phyloP scores from a whole-genome alignment of 2,888 invertebrate genomes.

The Argyresthia albistria region DNA sequence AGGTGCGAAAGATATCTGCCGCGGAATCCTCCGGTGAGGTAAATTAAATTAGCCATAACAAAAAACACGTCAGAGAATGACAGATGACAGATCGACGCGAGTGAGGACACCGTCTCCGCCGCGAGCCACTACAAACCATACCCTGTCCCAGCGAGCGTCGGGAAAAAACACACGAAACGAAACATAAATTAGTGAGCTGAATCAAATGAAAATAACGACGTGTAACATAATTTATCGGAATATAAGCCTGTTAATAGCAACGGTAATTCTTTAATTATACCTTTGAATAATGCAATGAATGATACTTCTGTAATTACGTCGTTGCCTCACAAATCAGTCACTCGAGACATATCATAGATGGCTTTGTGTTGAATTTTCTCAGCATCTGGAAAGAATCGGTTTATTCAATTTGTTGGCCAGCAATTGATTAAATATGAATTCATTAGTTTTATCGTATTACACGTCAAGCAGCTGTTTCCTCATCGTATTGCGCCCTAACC shows the following conservation, averaged over 20 bases:
- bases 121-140: background rate
- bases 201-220: background rate
- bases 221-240: background rate
- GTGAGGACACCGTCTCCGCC: background rate
- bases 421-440: too few relatives aligned
- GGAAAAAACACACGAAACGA: too few relatives aligned
- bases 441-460: too few relatives aligned
- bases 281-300: too few relatives aligned
- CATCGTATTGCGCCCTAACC: too few relatives aligned
- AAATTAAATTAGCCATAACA: constrained; percentile 9
- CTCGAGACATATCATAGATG: background rate
- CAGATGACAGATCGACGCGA: constrained; percentile 6
- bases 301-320: too few relatives aligned
- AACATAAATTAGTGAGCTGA: too few relatives aligned
- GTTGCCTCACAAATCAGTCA: background rate
- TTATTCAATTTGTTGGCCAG: too few relatives aligned
- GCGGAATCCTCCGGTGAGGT: constrained; percentile 5
- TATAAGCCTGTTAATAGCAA: background rate
- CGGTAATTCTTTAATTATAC: background rate
- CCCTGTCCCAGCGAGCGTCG: background rate
- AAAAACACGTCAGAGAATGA: constrained; percentile 6
- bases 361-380: background rate
- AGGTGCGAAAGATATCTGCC: background rate
- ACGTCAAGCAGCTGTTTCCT: too few relatives aligned
- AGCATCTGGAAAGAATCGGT: background rate